Percentiles rank a stretch among this genome's conserved stretches.
Evolutionary conservation across 2,113 vertebrate genomes (phyloP).

Genomic region (Oryzias curvinotus): DNA sequence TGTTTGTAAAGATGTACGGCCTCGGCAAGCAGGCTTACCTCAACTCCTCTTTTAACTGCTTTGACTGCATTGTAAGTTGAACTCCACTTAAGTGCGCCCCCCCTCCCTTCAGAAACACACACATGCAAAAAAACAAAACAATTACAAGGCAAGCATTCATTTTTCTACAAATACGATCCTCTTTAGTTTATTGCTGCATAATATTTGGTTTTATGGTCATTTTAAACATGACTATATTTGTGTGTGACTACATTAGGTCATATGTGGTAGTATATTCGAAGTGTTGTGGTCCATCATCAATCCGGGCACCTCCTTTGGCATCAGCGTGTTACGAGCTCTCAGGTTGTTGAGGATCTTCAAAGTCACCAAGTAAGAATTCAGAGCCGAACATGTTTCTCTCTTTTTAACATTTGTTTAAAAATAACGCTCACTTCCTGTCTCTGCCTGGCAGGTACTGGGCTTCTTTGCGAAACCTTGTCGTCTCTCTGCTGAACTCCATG

Average conservation of each 20-base stretch:
- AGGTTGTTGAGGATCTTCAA: constrained; percentile 98
- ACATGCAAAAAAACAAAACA: not conserved
- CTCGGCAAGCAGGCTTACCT: constrained; percentile 91
- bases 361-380: constrained; percentile 92
- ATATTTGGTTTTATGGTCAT: not conserved
- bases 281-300: constrained; percentile 94
- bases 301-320: constrained; percentile 95
- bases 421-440: constrained; percentile 4
- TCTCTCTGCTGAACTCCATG: constrained; percentile 97
- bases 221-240: not conserved
- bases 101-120: too few species aligned
- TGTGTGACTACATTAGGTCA: constrained; percentile 80
- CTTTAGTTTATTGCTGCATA: not conserved
- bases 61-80: constrained; percentile 91
- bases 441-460: constrained; percentile 87
- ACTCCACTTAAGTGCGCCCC: not conserved
- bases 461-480: constrained; percentile 92
- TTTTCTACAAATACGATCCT: too few species aligned
- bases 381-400: not conserved
- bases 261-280: constrained; percentile 95
- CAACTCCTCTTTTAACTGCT: constrained; percentile 96
- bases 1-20: constrained; percentile 95
- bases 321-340: constrained; percentile 96
- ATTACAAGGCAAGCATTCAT: not conserved
- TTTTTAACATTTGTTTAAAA: not conserved